Conservation (phyloP, 2,113 vertebrate species). For the Trichomycterus rosablanca region DNA sequence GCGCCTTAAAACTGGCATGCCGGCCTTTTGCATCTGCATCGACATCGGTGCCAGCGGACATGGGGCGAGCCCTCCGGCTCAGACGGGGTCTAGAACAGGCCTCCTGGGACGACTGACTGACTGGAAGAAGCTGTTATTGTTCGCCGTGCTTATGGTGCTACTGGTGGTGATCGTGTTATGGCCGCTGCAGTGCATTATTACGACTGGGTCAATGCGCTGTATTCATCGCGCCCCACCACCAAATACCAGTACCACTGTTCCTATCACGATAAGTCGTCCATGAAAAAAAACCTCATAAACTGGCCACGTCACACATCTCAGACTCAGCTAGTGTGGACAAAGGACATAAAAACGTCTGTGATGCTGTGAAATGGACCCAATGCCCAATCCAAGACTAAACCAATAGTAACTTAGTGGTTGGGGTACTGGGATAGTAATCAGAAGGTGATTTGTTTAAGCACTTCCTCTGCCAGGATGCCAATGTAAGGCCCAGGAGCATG, state of each 20-base stretch:
- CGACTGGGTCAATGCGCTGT: slow-evolving; percentile 79
- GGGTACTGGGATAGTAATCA: no score
- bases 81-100: slow-evolving; percentile 12
- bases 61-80: fast-evolving
- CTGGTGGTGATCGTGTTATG: slow-evolving; percentile 80
- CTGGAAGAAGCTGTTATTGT: slow-evolving; percentile 80
- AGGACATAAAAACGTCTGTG: no score
- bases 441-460: no score
- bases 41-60: slow-evolving; percentile 80
- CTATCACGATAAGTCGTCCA: no score
- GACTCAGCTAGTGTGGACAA: no score
- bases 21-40: slow-evolving; percentile 73
- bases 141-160: slow-evolving; percentile 69
- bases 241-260: not conserved
- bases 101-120: slow-evolving; percentile 65
- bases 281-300: no score
- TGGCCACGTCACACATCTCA: no score
- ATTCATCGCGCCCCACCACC: slow-evolving; percentile 6
- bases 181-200: slow-evolving; percentile 85
- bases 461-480: no score
- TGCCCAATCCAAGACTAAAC: no score
- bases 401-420: no score
- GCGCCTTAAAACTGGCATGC: slow-evolving; percentile 36
- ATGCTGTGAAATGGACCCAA: no score
- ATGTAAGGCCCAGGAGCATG: no score